Percentiles rank a stretch among this genome's conserved stretches.
These are phyloP conservation scores for Callionymus lyra DNA, from an alignment of 2,113 vertebrate species.

Conservation along the genomic window DNA sequence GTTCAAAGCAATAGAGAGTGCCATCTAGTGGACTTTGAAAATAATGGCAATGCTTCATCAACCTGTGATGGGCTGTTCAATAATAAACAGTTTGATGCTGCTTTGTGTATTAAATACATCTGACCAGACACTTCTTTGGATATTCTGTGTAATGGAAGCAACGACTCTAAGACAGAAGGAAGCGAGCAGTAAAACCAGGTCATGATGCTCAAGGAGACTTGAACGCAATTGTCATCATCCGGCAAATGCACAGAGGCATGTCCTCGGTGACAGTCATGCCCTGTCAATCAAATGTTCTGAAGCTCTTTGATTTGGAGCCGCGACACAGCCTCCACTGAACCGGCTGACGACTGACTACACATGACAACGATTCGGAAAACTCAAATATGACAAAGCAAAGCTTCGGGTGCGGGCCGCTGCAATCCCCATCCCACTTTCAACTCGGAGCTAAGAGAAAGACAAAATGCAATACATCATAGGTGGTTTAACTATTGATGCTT, in stretches of 20 bases:
- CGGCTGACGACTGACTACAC: slow-evolving; percentile 39
- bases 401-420: slow-evolving; percentile 32
- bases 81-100: no score
- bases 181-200: no score
- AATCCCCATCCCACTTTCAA: slow-evolving; percentile 44
- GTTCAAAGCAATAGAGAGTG: no score
- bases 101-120: no score
- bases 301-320: slow-evolving; percentile 37
- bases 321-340: slow-evolving; percentile 34
- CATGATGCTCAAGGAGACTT: not conserved
- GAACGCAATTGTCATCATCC: not conserved
- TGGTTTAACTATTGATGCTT: slow-evolving; percentile 51
- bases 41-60: no score
- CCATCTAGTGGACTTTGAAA: no score
- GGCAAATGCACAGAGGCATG: not conserved
- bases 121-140: no score
- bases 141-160: no score
- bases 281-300: slow-evolving; percentile 40
- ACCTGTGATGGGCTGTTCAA: no score
- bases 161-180: no score
- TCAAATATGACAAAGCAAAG: slow-evolving; percentile 42
- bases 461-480: slow-evolving; percentile 46
- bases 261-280: slow-evolving; percentile 4
- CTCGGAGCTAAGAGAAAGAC: slow-evolving; percentile 27
- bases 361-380: slow-evolving; percentile 44